Base-by-base conservation (phyloP, 2,113 vertebrate genomes). In the Cichladusa arquata region DNA sequence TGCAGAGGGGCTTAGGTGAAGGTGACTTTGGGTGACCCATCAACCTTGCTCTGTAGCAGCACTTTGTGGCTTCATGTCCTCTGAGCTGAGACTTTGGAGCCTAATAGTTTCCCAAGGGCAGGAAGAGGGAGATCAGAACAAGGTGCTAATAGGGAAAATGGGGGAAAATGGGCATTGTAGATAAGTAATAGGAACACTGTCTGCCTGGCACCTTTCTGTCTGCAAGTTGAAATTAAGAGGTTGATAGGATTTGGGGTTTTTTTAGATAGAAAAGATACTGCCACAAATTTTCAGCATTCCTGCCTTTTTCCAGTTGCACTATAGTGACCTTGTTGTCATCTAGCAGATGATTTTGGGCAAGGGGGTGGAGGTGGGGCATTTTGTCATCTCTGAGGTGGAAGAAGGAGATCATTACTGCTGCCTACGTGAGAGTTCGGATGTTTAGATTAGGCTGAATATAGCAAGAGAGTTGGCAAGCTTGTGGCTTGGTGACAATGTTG, bases 231-330 rank as follows among this genome's bases (percentile, higher is more conserved):
- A 74, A 76, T 56, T 51, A 70, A 13, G 61, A 74, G 36, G 18
- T 62, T 54, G 13, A 81, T 74, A 19, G 5, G 8, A 14, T 54
- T 58, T 54, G 19, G 28, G 9, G 18, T 20, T 48, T 13, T 70
- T 76, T 20, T 10, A 14, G 5, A 26, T 5, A 0, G 4, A n/a
- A 36, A 57, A 61, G 1, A 24, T 19, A 60, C 0, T 44, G 19
- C 9, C 29, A 18, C 7, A 51, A 66, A 42, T 88, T 86, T 70
- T 69, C 47, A 81, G 47, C 24, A 9, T 77, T 64, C 45, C 50
- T 90, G 34, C 16, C 57, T 6, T 1, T 58, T 81, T 40, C 31
- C 19, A 40, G 22, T 69, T 90, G 56, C 26, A n/a, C 50, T 42
- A 1, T 42, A 19, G 50, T 58, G 69, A 44, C 64, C 84, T 92